Conservation (phyloP, 2,888 invertebrate genomes). For the Phania funesta region DNA sequence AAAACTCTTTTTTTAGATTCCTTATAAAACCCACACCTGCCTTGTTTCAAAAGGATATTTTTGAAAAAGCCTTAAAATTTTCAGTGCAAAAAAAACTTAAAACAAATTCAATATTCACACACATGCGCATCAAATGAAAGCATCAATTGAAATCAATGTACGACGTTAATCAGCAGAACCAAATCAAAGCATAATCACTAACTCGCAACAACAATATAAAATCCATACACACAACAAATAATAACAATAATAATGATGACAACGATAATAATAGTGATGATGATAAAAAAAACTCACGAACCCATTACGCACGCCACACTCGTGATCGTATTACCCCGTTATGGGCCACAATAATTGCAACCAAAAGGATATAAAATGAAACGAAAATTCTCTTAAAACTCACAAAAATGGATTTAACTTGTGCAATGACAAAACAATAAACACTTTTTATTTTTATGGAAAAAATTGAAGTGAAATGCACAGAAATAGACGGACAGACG, state of each 20-base stretch:
- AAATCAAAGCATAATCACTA: conserved; percentile 65
- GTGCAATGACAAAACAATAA: conserved; percentile 71
- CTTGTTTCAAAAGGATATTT: conserved; percentile 2
- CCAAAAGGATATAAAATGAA: conserved; percentile 50
- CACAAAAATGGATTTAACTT: conserved; percentile 75
- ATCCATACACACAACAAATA: conserved; percentile 54
- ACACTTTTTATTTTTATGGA: conserved; percentile 41
- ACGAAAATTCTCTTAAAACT: conserved; percentile 65
- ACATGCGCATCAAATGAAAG: conserved; percentile 69
- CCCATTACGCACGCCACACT: conserved; percentile 57
- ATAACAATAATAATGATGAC: conserved; percentile 70
- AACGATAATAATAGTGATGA: conserved; percentile 36
- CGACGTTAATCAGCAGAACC: conserved; percentile 51
- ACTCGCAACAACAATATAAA: conserved; percentile 30
- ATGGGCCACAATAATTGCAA: conserved; percentile 54
- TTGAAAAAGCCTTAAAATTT: conserved; percentile 31
- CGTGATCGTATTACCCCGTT: conserved; percentile 51
- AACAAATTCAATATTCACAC: conserved; percentile 46
- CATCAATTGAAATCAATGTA: conserved; percentile 68
- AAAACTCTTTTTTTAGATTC: too few relatives aligned
- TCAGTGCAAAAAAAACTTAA: conserved; percentile 12
- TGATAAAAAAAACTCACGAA: conserved; percentile 32
- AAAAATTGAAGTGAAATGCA: conserved; percentile 20
- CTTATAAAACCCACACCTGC: too few relatives aligned
- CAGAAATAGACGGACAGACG: not conserved